These are phyloP conservation scores for Luperina testacea DNA, from an alignment of 2,888 invertebrate species.

Conservation along the genomic window DNA sequence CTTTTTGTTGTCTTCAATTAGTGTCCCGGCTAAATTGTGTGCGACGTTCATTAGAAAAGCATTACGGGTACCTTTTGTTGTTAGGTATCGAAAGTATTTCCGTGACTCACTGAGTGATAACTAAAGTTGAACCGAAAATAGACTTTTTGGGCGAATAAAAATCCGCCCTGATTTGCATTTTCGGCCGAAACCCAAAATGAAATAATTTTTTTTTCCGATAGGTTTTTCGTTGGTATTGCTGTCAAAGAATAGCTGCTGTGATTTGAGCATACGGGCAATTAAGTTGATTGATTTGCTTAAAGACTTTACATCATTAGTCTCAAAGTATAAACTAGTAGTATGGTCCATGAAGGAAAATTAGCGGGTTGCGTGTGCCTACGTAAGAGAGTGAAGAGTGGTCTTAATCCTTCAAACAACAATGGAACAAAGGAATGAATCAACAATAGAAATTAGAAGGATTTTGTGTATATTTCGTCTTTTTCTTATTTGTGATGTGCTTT, in stretches of 20 bases:
- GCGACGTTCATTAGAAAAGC: slow-evolving; percentile 21
- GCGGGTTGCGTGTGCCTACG: slow-evolving; percentile 29
- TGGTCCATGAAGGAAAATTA: not conserved
- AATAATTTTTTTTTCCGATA: not conserved
- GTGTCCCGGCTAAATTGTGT: slow-evolving; percentile 12
- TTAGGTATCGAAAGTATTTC: not conserved
- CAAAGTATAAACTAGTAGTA: not conserved
- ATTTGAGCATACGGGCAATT: not conserved
- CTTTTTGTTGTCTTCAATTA: slow-evolving; percentile 37
- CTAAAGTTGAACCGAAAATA: not conserved
- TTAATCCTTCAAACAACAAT: slow-evolving; percentile 13
- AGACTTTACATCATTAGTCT: not conserved
- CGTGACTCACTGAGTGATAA: not conserved
- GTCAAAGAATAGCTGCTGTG: too few relatives aligned
- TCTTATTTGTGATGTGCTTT: too few relatives aligned
- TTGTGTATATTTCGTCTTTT: too few relatives aligned
- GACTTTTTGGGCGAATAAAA: fast-evolving
- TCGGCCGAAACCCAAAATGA: too few relatives aligned
- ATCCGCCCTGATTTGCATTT: not conserved
- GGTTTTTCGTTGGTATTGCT: not conserved
- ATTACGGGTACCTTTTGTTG: not conserved
- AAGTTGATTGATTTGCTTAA: not conserved
- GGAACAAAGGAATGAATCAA: too few relatives aligned
- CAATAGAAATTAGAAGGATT: not conserved
- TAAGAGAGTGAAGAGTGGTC: too few relatives aligned